Evolutionary conservation across 2,797 vertebrate species (phyloP).

Genomic region (Oophaga sylvatica): DNA sequence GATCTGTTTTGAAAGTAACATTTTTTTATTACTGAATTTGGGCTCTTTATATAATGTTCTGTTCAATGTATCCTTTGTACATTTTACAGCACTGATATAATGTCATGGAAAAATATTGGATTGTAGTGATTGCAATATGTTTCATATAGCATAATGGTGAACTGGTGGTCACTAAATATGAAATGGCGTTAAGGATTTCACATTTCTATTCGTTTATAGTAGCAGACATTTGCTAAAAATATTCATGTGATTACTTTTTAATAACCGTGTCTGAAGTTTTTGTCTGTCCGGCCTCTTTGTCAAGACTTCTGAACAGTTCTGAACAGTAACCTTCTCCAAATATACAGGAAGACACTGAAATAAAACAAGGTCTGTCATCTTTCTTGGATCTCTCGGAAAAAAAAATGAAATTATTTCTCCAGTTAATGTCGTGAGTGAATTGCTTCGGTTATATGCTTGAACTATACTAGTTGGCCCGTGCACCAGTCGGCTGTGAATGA

Average conservation of each 20-base stretch:
- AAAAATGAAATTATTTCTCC: slow-evolving; percentile 45
- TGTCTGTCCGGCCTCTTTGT: neutral
- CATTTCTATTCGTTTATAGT: neutral
- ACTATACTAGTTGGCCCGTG: slow-evolving; percentile 71
- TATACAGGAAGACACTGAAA: slow-evolving; percentile 2
- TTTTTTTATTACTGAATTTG: neutral
- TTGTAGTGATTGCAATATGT: neutral
- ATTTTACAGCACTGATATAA: neutral
- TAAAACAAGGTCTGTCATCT: slow-evolving; percentile 42
- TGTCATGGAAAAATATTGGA: neutral
- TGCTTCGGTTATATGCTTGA: slow-evolving; percentile 70
- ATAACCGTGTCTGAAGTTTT: neutral
- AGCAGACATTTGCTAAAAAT: neutral
- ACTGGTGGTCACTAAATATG: neutral
- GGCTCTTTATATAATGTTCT: neutral
- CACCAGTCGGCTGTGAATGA: slow-evolving; percentile 73
- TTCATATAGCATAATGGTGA: no score
- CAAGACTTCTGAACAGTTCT: slow-evolving; percentile 11
- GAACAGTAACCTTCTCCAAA: slow-evolving; percentile 16
- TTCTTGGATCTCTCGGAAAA: neutral
- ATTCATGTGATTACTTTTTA: slow-evolving; percentile 16
- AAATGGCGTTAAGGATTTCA: neutral
- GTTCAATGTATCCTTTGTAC: neutral
- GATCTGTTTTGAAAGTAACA: neutral
- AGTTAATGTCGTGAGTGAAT: slow-evolving; percentile 68